Evolutionary conservation across 2,113 vertebrate species (phyloP).

Genomic region (Crotophaga sulcirostris): DNA sequence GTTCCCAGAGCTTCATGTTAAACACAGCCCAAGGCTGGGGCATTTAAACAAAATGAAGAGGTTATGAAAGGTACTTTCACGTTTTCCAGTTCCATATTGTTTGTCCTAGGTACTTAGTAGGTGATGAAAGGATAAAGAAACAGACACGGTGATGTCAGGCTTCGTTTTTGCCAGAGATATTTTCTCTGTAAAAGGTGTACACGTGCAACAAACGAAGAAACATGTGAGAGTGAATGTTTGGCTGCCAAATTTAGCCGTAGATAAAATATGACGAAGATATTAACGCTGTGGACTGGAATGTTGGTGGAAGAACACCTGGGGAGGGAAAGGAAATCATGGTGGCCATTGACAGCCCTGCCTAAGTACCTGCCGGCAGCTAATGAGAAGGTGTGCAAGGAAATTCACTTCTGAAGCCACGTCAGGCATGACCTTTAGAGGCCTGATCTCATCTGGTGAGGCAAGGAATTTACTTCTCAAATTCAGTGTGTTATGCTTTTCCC

Average conservation of each 20-base stretch:
- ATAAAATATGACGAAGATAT: conserved; percentile 58
- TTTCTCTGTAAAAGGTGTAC: conserved; percentile 13
- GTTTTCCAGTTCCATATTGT: conserved; percentile 11
- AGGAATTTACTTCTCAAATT: background rate
- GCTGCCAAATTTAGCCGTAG: conserved; percentile 46
- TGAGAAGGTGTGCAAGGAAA: background rate
- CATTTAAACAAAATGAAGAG: conserved; percentile 55
- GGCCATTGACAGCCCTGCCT: background rate
- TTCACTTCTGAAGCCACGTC: background rate
- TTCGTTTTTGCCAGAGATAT: background rate
- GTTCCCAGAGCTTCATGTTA: conserved; percentile 47
- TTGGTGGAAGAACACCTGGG: conserved; percentile 23
- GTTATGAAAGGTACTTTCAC: conserved; percentile 7
- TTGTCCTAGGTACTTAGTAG: conserved; percentile 45
- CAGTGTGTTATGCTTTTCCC: background rate
- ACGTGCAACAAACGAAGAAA: conserved; percentile 36
- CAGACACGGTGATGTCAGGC: background rate
- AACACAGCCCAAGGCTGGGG: conserved; percentile 43
- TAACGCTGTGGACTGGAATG: conserved; percentile 1
- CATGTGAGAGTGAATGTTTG: conserved; percentile 1
- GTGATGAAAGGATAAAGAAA: conserved; percentile 65
- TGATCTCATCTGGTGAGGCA: background rate
- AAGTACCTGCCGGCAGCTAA: conserved; percentile 25
- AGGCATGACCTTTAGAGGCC: background rate
- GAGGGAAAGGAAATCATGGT: conserved; percentile 40